Conservation (phyloP, 2,888 invertebrate species). For the Hofmannophila pseudospretella region DNA sequence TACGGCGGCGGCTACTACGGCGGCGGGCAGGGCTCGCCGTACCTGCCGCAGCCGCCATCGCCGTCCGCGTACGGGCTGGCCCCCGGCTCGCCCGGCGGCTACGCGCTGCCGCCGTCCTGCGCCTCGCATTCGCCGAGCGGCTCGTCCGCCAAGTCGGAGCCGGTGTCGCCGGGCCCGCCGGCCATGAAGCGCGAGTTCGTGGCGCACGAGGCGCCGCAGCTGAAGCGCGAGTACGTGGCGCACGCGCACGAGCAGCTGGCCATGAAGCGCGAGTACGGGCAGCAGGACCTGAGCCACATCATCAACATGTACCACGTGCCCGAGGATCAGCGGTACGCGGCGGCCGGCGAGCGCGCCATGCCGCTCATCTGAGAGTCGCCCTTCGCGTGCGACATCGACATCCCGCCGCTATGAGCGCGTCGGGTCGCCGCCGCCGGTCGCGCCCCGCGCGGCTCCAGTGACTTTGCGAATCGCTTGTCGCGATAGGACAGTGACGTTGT, state of each 20-base stretch:
- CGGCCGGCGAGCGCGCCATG: constrained; percentile 78
- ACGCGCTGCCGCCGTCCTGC: constrained; percentile 82
- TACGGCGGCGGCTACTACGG: constrained; percentile 87
- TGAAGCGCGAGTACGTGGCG: constrained; percentile 75
- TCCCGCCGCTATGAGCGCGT: constrained; percentile 80
- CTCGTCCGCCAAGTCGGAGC: constrained; percentile 92
- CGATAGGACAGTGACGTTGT: constrained; percentile 66
- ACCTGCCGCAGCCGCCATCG: constrained; percentile 83
- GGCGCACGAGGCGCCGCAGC: constrained; percentile 68
- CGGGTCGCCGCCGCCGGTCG: constrained; percentile 38
- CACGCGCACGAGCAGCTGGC: constrained; percentile 64
- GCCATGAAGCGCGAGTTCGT: constrained; percentile 74
- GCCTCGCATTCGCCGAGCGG: constrained; percentile 90
- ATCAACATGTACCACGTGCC: constrained; percentile 83
- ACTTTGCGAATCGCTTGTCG: constrained; percentile 52
- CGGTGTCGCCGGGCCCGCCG: constrained; percentile 87
- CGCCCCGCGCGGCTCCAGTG: constrained; percentile 47
- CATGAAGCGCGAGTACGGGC: constrained; percentile 86
- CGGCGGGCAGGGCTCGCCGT: constrained; percentile 85
- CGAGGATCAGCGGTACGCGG: constrained; percentile 79
- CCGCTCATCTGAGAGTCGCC: constrained; percentile 82
- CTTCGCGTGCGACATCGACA: constrained; percentile 80
- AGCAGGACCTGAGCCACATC: constrained; percentile 80
- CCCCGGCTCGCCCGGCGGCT: constrained; percentile 80
- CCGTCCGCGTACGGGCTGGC: constrained; percentile 82